Base-by-base conservation (phyloP, 2,888 invertebrate species). In the Cordylochernes scorpioides region DNA sequence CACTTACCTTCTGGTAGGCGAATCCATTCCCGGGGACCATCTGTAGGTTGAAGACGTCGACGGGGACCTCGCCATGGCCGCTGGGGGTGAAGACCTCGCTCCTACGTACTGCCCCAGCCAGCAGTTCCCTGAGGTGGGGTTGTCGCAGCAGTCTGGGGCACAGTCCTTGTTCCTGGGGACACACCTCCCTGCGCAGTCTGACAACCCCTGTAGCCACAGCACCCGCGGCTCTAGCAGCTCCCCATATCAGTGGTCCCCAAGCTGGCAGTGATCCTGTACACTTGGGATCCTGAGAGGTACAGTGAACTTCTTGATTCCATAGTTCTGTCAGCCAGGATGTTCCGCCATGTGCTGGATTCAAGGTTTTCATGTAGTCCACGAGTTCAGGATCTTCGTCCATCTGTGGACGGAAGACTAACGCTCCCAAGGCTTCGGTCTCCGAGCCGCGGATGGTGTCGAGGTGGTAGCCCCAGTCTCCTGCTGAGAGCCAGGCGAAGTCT, bases 261-360 rank as follows among this genome's bases (percentile, higher is more conserved):
- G n/a, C n/a, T n/a, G n/a, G n/a, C n/a, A n/a, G n/a, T n/a, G n/a
- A n/a, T n/a, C n/a, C 39, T 1, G 45, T 41, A 12, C 41, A 40
- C 4, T 43, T 24, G 25, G 49, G 42, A 21, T 45, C 46, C 19
- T 49, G 45, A 10, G 32, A 9, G 1, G 14, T 21, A 3, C 25
- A 9, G 17, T 15, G 21, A 5, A 25, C 17, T 6, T 29, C 18
- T 37, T 46, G 35, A 31, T 49, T 44, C 46, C 51, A 54, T 37
- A 49, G 50, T 27, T 54, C 51, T 10, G 44, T 38, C 38, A 54
- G 55, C 55, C 55, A 57, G 3, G 53, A 53, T 34, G 55, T 53
- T 3, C 40, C 33, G 1, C 28, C 32, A 8, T 34, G 36, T 15
- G 33, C 40, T 5, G 45, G 41, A 3, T 35, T 33, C 2, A 46